Conservation (phyloP, 2,888 invertebrate genomes). For the Hermodice carunculata region DNA sequence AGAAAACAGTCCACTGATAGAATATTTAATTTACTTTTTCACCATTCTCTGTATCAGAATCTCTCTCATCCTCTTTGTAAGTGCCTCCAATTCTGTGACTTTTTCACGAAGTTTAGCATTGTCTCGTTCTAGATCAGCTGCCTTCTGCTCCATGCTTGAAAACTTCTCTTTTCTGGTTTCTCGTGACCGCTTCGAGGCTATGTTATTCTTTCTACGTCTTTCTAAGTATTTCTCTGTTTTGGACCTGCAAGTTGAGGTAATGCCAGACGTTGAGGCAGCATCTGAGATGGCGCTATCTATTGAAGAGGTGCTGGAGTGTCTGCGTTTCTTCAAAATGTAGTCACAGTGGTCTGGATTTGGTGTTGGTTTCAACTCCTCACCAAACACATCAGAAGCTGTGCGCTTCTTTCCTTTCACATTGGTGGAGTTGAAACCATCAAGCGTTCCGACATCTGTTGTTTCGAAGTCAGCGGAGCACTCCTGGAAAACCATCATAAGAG, state of each 20-base stretch:
- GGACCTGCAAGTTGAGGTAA: no score
- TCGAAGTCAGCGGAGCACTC: no score
- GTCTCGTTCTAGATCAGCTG: slow-evolving; percentile 48
- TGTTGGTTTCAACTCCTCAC: neutral
- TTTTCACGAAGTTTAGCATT: slow-evolving; percentile 53
- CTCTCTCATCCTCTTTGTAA: slow-evolving; percentile 63
- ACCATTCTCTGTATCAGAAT: slow-evolving; percentile 45
- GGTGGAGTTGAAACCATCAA: no score
- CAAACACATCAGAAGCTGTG: neutral
- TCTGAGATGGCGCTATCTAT: neutral
- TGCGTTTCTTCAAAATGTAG: slow-evolving; percentile 4
- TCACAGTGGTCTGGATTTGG: slow-evolving; percentile 13
- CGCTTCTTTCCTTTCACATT: no score
- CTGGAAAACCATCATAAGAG: no score
- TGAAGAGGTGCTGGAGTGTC: neutral
- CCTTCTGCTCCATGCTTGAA: slow-evolving; percentile 55
- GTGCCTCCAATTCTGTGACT: slow-evolving; percentile 55
- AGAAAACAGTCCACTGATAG: no score
- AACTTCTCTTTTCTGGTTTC: slow-evolving; percentile 60
- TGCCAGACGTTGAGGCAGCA: no score
- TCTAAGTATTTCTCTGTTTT: slow-evolving; percentile 9
- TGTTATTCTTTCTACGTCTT: slow-evolving; percentile 61
- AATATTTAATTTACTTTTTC: no score
- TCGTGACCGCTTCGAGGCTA: slow-evolving; percentile 60
- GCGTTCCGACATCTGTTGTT: no score